These are phyloP conservation scores for Zaprionus inermis DNA, from an alignment of 1,140 invertebrate genomes.

Conservation along the genomic window DNA sequence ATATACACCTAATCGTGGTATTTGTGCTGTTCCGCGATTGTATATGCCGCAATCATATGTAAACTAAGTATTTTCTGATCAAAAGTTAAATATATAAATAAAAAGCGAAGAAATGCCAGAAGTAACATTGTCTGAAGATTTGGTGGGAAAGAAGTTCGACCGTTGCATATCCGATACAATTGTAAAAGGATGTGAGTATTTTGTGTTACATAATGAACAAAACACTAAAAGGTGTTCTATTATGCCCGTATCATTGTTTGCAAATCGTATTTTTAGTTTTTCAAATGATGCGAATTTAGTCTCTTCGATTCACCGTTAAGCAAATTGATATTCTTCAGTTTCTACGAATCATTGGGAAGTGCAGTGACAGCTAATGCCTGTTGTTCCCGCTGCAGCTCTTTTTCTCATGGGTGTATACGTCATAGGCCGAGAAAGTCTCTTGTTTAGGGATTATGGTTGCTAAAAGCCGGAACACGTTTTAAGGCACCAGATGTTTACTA, in stretches of 20 bases:
- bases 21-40: neutral
- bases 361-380: too few species aligned
- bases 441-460: too few species aligned
- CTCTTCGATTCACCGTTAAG: neutral
- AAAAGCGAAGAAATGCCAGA: slow-evolving; percentile 26
- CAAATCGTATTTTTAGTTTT: neutral
- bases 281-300: neutral
- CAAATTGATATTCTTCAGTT: neutral
- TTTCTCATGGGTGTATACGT: too few species aligned
- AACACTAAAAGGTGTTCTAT: neutral
- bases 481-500: too few species aligned
- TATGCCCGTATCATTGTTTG: neutral
- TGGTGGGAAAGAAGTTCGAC: slow-evolving; percentile 86
- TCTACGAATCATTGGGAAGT: neutral
- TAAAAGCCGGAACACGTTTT: too few species aligned
- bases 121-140: slow-evolving; percentile 84
- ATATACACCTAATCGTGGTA: neutral
- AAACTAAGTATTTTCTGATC: neutral
- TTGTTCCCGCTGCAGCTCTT: too few species aligned
- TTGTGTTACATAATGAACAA: slow-evolving; percentile 50
- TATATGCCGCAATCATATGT: slow-evolving; percentile 1
- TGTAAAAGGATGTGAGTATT: slow-evolving; percentile 87
- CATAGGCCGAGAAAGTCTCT: too few species aligned
- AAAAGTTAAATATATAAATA: slow-evolving; percentile 8
- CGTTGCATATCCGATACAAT: slow-evolving; percentile 87